Evolutionary conservation across 2,113 vertebrate species (phyloP).

Genomic region (Cairina moschata): DNA sequence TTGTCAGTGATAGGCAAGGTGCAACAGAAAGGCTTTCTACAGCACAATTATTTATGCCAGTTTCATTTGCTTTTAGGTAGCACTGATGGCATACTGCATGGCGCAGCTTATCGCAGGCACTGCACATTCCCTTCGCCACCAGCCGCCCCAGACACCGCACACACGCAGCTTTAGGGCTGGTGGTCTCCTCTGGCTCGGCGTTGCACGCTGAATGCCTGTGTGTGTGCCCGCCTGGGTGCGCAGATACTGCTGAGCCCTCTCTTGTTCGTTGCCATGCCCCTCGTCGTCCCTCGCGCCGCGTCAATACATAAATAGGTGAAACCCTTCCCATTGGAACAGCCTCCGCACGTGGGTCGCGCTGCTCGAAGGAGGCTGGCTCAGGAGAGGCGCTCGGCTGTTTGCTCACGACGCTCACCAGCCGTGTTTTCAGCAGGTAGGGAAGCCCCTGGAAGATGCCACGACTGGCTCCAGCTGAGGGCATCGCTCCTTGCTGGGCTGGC

Average conservation of each 20-base stretch:
- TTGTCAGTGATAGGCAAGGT: conserved; percentile 83
- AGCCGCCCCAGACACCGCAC: conserved; percentile 36
- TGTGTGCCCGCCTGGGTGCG: neutral
- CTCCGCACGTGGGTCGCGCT: neutral
- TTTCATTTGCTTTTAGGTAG: conserved; percentile 79
- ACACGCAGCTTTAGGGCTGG: neutral
- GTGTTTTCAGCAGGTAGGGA: neutral
- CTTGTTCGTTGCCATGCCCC: neutral
- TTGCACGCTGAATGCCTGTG: neutral
- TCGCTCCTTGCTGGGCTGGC: no score
- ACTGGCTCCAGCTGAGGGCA: neutral
- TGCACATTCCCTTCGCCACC: conserved; percentile 66
- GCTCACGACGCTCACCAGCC: neutral
- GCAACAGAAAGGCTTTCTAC: conserved; percentile 78
- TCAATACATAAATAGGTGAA: neutral
- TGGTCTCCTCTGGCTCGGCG: neutral
- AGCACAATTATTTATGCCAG: conserved; percentile 81
- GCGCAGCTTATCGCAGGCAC: conserved; percentile 68
- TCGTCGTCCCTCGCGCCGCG: accelerated
- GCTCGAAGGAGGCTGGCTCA: neutral
- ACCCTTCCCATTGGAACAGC: neutral
- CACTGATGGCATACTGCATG: conserved; percentile 58
- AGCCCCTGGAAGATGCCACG: neutral
- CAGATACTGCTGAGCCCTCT: neutral
- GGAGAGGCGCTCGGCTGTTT: neutral